Evolutionary conservation across 2,113 vertebrate species (phyloP).

Genomic region (Coptodon bakossiorum): DNA sequence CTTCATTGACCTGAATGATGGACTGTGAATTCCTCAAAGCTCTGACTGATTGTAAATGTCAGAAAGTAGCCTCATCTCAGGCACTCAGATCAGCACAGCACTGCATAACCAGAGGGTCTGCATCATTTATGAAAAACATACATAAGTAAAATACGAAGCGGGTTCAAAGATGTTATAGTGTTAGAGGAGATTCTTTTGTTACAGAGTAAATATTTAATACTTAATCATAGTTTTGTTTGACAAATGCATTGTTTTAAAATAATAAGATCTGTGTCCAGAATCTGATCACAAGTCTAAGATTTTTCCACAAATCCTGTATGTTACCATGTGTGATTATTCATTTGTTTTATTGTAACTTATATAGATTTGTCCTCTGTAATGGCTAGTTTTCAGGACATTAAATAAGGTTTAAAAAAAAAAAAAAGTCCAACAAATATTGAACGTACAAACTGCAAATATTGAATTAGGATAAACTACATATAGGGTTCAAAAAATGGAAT

Average conservation of each 20-base stretch:
- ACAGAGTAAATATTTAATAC: background rate
- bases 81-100: background rate
- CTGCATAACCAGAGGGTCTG: background rate
- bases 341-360: background rate
- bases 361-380: background rate
- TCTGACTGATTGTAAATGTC: background rate
- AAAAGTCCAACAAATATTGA: background rate
- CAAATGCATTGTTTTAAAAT: background rate
- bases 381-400: background rate
- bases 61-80: background rate
- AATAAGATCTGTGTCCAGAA: background rate
- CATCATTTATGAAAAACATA: constrained; percentile 11
- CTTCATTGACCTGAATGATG: background rate
- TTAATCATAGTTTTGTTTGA: background rate
- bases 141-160: background rate
- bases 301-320: background rate
- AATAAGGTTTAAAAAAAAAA: background rate
- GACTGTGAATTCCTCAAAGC: background rate
- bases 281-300: background rate
- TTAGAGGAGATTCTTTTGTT: background rate
- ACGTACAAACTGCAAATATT: background rate
- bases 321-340: background rate
- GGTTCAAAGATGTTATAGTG: background rate
- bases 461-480: background rate
- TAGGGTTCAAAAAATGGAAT: background rate